Evolutionary conservation across 2,888 invertebrate species (phyloP).

Genomic region (Drosophila pullipes): DNA sequence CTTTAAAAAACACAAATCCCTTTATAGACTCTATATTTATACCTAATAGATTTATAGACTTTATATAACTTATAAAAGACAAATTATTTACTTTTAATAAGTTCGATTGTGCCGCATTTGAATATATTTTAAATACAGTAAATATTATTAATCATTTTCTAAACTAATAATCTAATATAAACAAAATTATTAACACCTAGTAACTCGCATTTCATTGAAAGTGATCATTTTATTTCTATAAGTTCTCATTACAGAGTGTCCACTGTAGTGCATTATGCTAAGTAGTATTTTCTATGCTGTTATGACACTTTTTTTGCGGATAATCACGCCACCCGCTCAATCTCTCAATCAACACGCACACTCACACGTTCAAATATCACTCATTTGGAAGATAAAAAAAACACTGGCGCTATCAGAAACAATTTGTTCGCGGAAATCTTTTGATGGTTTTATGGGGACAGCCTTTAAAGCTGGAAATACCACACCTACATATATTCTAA

Average conservation of each 20-base stretch:
- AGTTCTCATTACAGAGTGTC: too few relatives aligned
- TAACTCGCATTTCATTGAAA: background rate
- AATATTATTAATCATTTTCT: background rate
- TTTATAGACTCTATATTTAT: background rate
- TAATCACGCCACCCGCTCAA: conserved; percentile 52
- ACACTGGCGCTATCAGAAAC: conserved; percentile 30
- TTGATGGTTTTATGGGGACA: conserved; percentile 29
- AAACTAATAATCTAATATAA: background rate
- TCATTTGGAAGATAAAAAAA: conserved; percentile 17
- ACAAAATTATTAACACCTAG: background rate
- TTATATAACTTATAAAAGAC: background rate
- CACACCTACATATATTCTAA: conserved; percentile 1
- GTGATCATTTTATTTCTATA: background rate
- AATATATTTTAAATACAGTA: background rate
- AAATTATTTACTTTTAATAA: background rate
- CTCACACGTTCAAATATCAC: conserved; percentile 11
- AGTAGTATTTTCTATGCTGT: conserved; percentile 1
- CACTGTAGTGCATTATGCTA: conserved; percentile 18
- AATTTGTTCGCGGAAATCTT: conserved; percentile 42
- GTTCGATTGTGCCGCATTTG: background rate
- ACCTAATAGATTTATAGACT: too few relatives aligned
- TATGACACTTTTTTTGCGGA: conserved; percentile 9
- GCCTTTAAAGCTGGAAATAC: conserved; percentile 22
- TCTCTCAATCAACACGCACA: conserved; percentile 30
- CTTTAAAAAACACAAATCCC: background rate